Conservation (phyloP, 2,113 vertebrate species). For the Otus sunia region DNA sequence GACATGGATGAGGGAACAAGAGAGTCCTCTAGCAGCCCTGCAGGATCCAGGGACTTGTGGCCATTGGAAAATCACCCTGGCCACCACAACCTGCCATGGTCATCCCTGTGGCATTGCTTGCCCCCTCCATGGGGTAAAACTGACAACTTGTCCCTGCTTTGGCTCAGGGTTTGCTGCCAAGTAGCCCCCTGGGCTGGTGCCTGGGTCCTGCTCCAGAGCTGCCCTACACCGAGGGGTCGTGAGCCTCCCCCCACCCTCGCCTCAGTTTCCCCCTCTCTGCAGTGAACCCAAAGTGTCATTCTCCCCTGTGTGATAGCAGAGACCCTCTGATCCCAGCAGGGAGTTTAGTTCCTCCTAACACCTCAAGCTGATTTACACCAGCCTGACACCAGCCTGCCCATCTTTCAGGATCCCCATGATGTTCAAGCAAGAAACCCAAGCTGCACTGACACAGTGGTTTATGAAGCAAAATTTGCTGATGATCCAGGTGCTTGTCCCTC, state of each 20-base stretch:
- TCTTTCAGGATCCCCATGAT: rapidly evolving
- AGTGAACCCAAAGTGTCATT: background rate
- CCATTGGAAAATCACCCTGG: rapidly evolving
- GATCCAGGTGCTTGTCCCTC: background rate
- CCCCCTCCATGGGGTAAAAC: background rate
- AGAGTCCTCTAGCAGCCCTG: background rate
- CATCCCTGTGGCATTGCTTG: background rate
- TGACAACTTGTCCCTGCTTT: background rate
- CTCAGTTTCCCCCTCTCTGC: background rate
- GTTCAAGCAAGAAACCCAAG: background rate
- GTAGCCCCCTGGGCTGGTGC: background rate
- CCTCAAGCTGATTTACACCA: background rate
- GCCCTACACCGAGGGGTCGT: rapidly evolving
- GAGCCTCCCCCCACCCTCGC: background rate
- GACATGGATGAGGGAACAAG: background rate
- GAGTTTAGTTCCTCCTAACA: background rate
- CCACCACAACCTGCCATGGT: rapidly evolving
- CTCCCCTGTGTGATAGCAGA: background rate
- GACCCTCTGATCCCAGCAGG: background rate
- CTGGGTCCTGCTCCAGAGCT: background rate
- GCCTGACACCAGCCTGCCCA: rapidly evolving
- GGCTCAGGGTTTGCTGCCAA: rapidly evolving
- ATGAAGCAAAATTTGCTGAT: background rate
- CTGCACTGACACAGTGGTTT: rapidly evolving
- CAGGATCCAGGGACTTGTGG: background rate